Percentiles rank a stretch among this genome's conserved stretches.
Conservation (phyloP, 2,888 invertebrate genomes). For the Notocelia uddmanniana region DNA sequence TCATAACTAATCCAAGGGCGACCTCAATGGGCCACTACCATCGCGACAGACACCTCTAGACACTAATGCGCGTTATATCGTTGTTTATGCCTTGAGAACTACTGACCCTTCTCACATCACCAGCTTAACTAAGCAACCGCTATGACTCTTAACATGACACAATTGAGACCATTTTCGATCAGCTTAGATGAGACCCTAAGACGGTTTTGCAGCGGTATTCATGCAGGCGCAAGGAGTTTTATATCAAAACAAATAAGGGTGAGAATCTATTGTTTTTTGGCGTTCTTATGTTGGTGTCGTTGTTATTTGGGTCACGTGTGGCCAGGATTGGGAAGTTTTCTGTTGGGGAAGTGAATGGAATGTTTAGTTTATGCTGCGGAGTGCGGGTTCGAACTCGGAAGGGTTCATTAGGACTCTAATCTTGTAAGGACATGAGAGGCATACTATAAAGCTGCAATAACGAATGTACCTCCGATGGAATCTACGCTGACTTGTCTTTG, state of each 20-base stretch:
- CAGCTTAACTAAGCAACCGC: background rate
- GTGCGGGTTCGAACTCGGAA: constrained; percentile 38
- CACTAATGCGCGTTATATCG: constrained; percentile 55
- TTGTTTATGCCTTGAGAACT: constrained; percentile 58
- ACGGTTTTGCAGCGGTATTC: background rate
- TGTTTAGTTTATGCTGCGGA: constrained; percentile 44
- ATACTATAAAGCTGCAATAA: constrained; percentile 7
- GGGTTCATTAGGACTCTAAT: constrained; percentile 43
- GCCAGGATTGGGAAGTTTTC: constrained; percentile 38
- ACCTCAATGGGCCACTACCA: constrained; percentile 46
- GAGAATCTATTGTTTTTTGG: background rate
- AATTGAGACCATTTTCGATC: background rate
- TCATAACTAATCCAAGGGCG: constrained; percentile 46
- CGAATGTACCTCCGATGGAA: background rate
- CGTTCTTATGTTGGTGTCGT: constrained; percentile 15
- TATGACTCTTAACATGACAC: background rate
- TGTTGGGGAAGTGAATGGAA: constrained; percentile 42
- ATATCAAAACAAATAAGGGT: constrained; percentile 1
- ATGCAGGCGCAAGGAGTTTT: background rate
- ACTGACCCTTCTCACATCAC: constrained; percentile 37
- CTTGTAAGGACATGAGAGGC: constrained; percentile 35
- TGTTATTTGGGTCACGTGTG: constrained; percentile 45
- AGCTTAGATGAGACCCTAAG: background rate
- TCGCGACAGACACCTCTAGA: constrained; percentile 46
- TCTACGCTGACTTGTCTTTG: background rate